Conservation (phyloP, 2,113 vertebrate genomes). For the Bos taurus region ARS-UCD2.0 NC_037335.1:31760501-31761000, state of each 20-base stretch:
- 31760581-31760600: conserved; percentile 63
- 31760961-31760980: background rate
- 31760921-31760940: background rate
- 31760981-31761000: background rate
- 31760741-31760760: background rate
- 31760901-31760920: background rate
- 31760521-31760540: conserved; percentile 68
- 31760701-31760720: conserved; percentile 40
- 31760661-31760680: background rate
- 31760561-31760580: conserved; percentile 46
- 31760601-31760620: conserved; percentile 52
- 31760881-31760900: background rate
- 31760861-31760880: background rate
- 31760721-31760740: background rate
- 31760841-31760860: background rate
- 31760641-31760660: conserved; percentile 5
- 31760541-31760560: conserved; percentile 35
- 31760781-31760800: background rate
- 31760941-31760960: background rate
- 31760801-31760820: background rate
- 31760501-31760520: conserved; percentile 48
- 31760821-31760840: background rate
- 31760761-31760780: background rate
- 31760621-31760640: conserved; percentile 55
- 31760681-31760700: background rate